phyloP scores from a whole-genome alignment of 2,797 vertebrate genomes.

The Oryzias dopingdopingensis region DNA sequence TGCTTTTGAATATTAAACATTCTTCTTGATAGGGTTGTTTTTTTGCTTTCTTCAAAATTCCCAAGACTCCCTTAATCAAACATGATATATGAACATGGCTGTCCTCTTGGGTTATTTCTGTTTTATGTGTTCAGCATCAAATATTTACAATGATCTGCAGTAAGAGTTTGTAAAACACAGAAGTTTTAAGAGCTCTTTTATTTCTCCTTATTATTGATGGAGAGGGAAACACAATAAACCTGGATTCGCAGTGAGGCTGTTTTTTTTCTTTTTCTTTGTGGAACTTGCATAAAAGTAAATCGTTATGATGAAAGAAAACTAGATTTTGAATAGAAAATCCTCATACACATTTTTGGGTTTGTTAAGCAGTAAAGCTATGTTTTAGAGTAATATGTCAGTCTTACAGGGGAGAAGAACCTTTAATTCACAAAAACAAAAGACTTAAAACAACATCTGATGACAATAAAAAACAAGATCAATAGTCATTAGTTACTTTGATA shows the following conservation, averaged over 20 bases:
- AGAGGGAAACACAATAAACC: neutral
- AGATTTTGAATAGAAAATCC: too few species aligned
- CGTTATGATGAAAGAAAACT: neutral
- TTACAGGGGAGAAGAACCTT: too few species aligned
- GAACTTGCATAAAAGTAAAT: neutral
- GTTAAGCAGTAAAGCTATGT: too few species aligned
- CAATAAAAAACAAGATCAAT: too few species aligned
- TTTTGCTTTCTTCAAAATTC: neutral
- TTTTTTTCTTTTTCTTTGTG: neutral
- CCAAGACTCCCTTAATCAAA: constrained; percentile 1
- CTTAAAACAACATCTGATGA: too few species aligned
- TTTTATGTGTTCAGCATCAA: constrained; percentile 13
- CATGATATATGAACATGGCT: constrained; percentile 1
- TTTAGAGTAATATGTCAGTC: too few species aligned
- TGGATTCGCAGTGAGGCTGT: neutral
- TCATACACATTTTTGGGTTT: too few species aligned
- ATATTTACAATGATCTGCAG: constrained; percentile 15
- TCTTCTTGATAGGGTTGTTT: neutral
- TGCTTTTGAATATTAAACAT: constrained; percentile 1
- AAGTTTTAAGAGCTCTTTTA: constrained; percentile 5
- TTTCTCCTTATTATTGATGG: neutral
- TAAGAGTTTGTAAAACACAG: constrained; percentile 11
- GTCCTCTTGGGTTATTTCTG: constrained; percentile 4
- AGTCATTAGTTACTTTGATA: too few species aligned
- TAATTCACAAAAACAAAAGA: too few species aligned